Conservation (phyloP, 2,797 vertebrate genomes). For the Brachymystax lenok region DNA sequence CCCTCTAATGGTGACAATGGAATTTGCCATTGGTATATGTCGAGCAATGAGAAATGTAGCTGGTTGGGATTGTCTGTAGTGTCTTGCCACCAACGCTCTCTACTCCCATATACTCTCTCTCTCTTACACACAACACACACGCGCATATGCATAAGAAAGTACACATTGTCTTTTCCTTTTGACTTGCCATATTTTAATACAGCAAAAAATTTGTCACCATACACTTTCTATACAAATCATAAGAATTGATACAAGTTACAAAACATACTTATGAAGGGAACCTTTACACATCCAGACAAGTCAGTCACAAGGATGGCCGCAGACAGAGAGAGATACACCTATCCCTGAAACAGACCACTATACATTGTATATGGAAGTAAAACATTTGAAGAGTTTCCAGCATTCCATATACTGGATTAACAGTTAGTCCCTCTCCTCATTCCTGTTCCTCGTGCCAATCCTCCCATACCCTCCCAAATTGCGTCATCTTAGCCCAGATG, state of each 20-base stretch:
- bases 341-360: too few relatives aligned
- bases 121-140: too few relatives aligned
- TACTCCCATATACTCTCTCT: too few relatives aligned
- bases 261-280: neutral
- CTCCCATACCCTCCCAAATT: neutral
- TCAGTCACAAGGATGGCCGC: neutral
- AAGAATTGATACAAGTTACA: conserved; percentile 7
- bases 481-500: neutral
- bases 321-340: neutral
- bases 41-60: too few relatives aligned
- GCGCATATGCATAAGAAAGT: neutral
- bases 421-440: neutral
- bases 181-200: conserved; percentile 1
- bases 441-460: neutral
- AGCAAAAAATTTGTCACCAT: neutral
- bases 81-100: too few relatives aligned
- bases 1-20: too few relatives aligned
- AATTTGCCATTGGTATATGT: too few relatives aligned
- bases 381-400: neutral
- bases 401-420: neutral
- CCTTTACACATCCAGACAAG: neutral
- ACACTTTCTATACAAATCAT: conserved; percentile 7
- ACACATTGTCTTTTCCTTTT: neutral
- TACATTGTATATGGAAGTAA: neutral
- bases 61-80: too few relatives aligned